phyloP scores from a whole-genome alignment of 2,797 vertebrate species.

The Chelon auratus region DNA sequence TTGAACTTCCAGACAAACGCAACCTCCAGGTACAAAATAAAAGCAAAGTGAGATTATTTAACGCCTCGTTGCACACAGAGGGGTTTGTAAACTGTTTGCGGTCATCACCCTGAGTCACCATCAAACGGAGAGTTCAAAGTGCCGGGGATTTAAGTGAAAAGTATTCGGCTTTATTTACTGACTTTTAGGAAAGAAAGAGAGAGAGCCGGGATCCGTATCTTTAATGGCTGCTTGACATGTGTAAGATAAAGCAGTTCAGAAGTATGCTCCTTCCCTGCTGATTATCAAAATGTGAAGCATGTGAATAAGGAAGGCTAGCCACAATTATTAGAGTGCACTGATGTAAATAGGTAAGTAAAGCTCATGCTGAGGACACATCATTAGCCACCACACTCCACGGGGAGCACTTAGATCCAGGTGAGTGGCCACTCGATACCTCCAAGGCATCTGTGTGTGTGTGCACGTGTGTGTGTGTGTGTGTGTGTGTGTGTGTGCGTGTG shows the following conservation, averaged over 20 bases:
- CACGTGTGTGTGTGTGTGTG: constrained; percentile 20
- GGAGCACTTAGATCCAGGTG: constrained; percentile 82
- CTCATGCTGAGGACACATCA: constrained; percentile 84
- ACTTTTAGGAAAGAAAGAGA: neutral
- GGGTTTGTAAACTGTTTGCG: constrained; percentile 16
- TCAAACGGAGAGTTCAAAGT: constrained; percentile 7
- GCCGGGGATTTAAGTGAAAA: neutral
- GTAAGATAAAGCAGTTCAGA: neutral
- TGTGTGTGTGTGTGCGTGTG: constrained; percentile 38
- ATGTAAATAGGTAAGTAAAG: constrained; percentile 85
- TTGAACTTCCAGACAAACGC: constrained; percentile 29
- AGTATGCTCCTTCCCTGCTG: neutral
- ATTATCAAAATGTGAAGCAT: constrained; percentile 35
- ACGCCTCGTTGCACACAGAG: constrained; percentile 10
- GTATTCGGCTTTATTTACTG: neutral
- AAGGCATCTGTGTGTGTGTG: constrained; percentile 60
- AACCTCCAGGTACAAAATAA: constrained; percentile 47
- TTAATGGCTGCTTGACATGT: neutral
- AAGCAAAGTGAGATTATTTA: constrained; percentile 34
- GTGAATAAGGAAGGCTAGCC: constrained; percentile 27
- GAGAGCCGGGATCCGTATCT: too few relatives aligned
- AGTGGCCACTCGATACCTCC: constrained; percentile 75
- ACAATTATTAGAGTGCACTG: constrained; percentile 55
- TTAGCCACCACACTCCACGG: constrained; percentile 77
- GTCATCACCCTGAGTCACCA: constrained; percentile 4